Base-by-base conservation (phyloP, 1,140 invertebrate genomes). In the Apis laboriosa region DNA sequence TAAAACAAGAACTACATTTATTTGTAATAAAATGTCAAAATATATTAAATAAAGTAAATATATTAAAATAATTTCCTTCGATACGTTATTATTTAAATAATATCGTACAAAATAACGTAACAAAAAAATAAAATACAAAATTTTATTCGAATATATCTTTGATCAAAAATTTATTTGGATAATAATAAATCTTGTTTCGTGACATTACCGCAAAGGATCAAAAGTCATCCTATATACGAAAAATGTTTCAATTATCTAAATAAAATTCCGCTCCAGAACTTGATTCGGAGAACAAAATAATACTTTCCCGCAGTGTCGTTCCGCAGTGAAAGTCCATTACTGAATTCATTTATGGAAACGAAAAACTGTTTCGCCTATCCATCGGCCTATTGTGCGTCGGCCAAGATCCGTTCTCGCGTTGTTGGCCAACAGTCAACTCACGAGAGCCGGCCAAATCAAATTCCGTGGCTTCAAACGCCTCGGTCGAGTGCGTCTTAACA, bases 351-450 rank as follows among this genome's bases (percentile, higher is more conserved):
- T 53, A 55, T 9, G 43, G 43, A 55, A 71, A 71, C 19, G 51
- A 53, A 24, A 24, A 51, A 24, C 43, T 28, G n/a, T 51, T 51
- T 17, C 68, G 21, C 17, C 15, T 71, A 51, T 53, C n/a, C 70
- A 5, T 72, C 28, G 53, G 70, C 51, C 70, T 56, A 72, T 72
- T 72, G 70, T 72, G 53, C 53, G 53, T 72, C 24, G 12, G 70
- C 70, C 70, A 72, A 72, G 53, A 72, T 72, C 24, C 53, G 53
- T 13, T 72, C 24, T 51, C n/a, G 17, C 15, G 13, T n/a, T 55
- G 70, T 72, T 72, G 70, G 70, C 70, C 28, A 24, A 24, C 51
- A 55, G 70, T 72, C 70, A 72, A 72, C 70, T 53, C 70, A 51
- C 53, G 24, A 72, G 19, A 19, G 24, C 53, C 11, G 17, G 53